Base-by-base conservation (phyloP, 1,140 invertebrate genomes). In the Ips typographus region DNA sequence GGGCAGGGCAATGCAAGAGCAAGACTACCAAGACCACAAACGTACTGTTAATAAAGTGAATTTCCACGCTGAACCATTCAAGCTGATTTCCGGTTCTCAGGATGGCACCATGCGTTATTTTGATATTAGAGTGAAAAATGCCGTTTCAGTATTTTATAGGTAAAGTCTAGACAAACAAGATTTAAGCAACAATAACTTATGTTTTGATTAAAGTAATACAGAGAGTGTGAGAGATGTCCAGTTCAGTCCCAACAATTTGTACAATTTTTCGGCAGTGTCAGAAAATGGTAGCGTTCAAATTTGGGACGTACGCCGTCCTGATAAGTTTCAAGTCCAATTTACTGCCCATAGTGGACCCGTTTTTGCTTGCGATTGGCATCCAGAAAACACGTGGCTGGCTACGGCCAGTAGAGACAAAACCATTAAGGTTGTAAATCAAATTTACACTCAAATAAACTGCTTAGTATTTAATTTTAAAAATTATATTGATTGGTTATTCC, bases 311-410 rank as follows among this genome's bases (percentile, higher is more conserved):
- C 82, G 92, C 3, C 84, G 86, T 61, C 84, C 91, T 8, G 95
- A 97, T 74, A 86, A 89, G 70, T 92, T 88, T 77, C 89, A 93
- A 77, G 88, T 91, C 73, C 91, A 95, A 80, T 98, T 96, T 81
- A 94, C 95, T 1, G 95, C 95, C 2, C 96, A 98, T 79, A 94
- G 89, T 77, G 96, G 94, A 0, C 95, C 96, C 1, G 93, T 97
- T 71, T 98, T 98, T 83, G 91, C 94, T 22, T 94, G 95, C 77
- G 95, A 98, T 82, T 99, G 96, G 95, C 96, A 99, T 85, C 94
- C 96, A 2, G 94, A 95, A 75, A 84, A 86, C 36, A 87, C 88
- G 66, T 94, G 92, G 90, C 82, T 99, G 1, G 96, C 95, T 40
- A 98, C 96, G 22, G 96, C 94, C 8, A 96, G 95, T 60, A 82